Base-by-base conservation (phyloP, 2,888 invertebrate species). In the Drosophila setosimentum region DNA sequence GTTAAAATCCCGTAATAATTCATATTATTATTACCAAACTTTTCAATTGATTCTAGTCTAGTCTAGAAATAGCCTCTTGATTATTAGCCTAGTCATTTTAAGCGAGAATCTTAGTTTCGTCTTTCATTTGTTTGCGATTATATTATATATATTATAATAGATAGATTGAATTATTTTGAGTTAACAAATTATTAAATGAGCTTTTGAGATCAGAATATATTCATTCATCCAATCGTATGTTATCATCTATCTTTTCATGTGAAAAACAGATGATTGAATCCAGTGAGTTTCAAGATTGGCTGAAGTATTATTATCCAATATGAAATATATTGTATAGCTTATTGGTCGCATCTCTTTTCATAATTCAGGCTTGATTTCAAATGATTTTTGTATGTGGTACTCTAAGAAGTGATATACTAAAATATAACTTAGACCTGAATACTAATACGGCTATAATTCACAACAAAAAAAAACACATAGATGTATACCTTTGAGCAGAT, bases 381-480 rank as follows among this genome's bases (percentile, higher is more conserved):
- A 2, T 2, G 27, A n/a, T 5, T 29, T 50, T 21, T 50, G 11
- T 27, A 49, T 10, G 5, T 29, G 50, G 29, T 51, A 21, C 21
- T 30, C 51, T 51, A 51, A 30, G 10, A 27, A 18, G 27, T 49
- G 18, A 18, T 27, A 10, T 27, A 49, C 49, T 27, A 49, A 49
- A 27, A 35, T 5, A 40, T n/a, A 33, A 59, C 24, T 32, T 29
- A 24, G 32, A 0, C 21, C 16, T 50, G 35, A 16, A 6, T 29
- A 60, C 37, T 40, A 51, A 24, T 18, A 40, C 16, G 60, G 5
- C 35, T 42, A 62, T 30, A 40, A 45, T 27, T 35, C 27, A 63
- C 58, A n/a, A n/a, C 24, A 48, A 54, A 35, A 45, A 21, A 45
- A 45, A 45, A 33, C 53, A 53, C 21, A 50, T 33, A 33, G 18